These are phyloP conservation scores for Hecatera dysodea DNA, from an alignment of 2,888 invertebrate species.

Conservation along the genomic window DNA sequence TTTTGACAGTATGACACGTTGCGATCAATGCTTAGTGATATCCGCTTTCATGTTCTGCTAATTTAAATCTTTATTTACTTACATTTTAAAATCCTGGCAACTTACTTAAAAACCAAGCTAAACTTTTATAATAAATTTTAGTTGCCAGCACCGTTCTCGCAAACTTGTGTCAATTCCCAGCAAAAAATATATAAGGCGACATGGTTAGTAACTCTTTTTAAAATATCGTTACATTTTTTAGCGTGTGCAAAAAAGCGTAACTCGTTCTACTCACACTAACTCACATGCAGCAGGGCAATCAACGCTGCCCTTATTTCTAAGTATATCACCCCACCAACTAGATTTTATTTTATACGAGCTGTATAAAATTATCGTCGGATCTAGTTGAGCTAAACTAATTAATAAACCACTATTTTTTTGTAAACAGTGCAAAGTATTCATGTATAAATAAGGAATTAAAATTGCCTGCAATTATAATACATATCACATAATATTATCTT, in stretches of 20 bases:
- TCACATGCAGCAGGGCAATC: conserved; percentile 26
- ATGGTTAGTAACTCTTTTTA: not conserved
- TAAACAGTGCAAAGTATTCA: not conserved
- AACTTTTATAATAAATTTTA: not conserved
- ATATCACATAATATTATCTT: not conserved
- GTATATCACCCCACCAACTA: conserved; percentile 25
- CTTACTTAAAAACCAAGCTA: not conserved
- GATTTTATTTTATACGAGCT: conserved; percentile 17
- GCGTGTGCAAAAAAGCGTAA: conserved; percentile 8
- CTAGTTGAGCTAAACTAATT: not conserved
- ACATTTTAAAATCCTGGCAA: not conserved
- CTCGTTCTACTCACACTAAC: conserved; percentile 16
- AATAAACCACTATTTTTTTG: not conserved
- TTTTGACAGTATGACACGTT: conserved; percentile 51
- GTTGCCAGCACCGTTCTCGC: not conserved
- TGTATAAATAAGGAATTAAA: not conserved
- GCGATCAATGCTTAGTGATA: conserved; percentile 7
- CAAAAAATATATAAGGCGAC: not conserved
- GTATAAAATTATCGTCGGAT: conserved; percentile 6
- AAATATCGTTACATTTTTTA: not conserved
- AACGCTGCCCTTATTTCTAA: conserved; percentile 35
- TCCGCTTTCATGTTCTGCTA: conserved; percentile 1
- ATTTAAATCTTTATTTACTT: not conserved
- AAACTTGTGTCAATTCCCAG: not conserved
- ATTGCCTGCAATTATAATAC: not conserved